Evolutionary conservation across 2,797 vertebrate species (phyloP), one percentile per base, ranked within the genome.

Genomic region (Gallinago nigripennis): DNA sequence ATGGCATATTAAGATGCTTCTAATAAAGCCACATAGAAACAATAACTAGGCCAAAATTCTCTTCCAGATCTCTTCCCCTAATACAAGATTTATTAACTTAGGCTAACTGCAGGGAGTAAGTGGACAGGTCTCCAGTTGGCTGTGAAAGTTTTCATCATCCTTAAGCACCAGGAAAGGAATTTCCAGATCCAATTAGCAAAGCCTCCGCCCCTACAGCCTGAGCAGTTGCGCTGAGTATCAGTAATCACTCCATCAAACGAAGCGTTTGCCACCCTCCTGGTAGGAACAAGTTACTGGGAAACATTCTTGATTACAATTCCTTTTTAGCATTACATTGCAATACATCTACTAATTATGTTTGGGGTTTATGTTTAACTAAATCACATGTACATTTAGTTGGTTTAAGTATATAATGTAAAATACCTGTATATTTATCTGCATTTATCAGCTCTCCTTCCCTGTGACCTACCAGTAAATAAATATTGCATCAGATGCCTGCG

Each of bases 371-470:
- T 92, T 88, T 92, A 94, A 87, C 91, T 68, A 43, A 84, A 78
- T 30, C 88, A 93, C n/a, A 2, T 13, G 78, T 24, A 17, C 31
- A 9, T 20, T 41, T 83, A 71, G 48, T 33, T 75, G 72, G 53
- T 63, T 57, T 72, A 37, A 66, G 78, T 16, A 24, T 31, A 86
- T 23, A 46, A 75, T 28, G 45, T 45, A 84, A 83, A 87, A n/a
- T 64, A 82, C 71, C 41, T 84, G 41, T 69, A 6, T 30, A 19
- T 79, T 82, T 88, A 82, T 68, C 93, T 75, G 68, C 16, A 1
- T 61, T 77, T 77, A 86, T 90, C 95, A 90, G 61, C 41, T 75
- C 77, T 94, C 61, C 61, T 80, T 93, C 90, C 61, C 86, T 35
- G 50, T 65, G 86, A 88, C 78, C 81, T 82, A 31, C 37, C 75